Percentiles rank a stretch among this genome's conserved stretches.
These are phyloP conservation scores for Montipora capitata DNA, from an alignment of 92 coral and sea anemone genomes.

Conservation along the genomic window DNA sequence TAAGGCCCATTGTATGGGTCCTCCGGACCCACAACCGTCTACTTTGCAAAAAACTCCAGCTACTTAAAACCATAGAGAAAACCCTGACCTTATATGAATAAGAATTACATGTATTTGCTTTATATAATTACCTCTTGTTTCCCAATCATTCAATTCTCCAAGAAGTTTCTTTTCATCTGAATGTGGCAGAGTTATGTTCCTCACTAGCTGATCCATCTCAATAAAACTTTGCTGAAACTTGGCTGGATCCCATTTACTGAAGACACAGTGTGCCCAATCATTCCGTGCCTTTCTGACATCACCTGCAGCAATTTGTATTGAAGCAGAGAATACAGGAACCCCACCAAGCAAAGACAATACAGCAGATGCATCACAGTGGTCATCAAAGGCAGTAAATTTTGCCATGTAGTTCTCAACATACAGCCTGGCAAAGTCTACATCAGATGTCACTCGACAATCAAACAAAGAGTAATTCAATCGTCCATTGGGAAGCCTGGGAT, in stretches of 20 bases:
- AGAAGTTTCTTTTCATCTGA: background rate
- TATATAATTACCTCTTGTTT: background rate
- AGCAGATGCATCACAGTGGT: constrained; percentile 71
- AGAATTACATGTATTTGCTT: too few relatives aligned
- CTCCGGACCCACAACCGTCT: too few relatives aligned
- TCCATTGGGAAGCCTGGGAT: constrained; percentile 32
- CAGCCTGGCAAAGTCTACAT: constrained; percentile 46
- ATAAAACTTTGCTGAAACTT: too few relatives aligned
- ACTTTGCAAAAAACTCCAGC: too few relatives aligned
- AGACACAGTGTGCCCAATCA: constrained; percentile 37
- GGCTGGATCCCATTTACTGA: too few relatives aligned
- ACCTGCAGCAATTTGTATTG: constrained; percentile 52
- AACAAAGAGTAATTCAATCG: constrained; percentile 20
- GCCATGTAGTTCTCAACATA: constrained; percentile 34
- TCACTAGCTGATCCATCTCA: too few relatives aligned
- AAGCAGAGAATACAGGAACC: constrained; percentile 62
- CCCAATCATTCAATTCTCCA: constrained; percentile 31
- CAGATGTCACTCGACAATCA: constrained; percentile 47
- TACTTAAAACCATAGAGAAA: too few relatives aligned
- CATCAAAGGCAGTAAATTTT: constrained; percentile 25
- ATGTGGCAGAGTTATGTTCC: too few relatives aligned
- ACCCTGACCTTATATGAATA: too few relatives aligned
- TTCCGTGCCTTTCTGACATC: constrained; percentile 57
- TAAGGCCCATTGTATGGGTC: too few relatives aligned
- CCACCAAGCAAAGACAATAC: constrained; percentile 58